A percentile compares a stretch with the other conserved stretches of the same genome.
phyloP scores from a whole-genome alignment of 2,797 vertebrate species.

The Hypotaenidia okinawae region DNA sequence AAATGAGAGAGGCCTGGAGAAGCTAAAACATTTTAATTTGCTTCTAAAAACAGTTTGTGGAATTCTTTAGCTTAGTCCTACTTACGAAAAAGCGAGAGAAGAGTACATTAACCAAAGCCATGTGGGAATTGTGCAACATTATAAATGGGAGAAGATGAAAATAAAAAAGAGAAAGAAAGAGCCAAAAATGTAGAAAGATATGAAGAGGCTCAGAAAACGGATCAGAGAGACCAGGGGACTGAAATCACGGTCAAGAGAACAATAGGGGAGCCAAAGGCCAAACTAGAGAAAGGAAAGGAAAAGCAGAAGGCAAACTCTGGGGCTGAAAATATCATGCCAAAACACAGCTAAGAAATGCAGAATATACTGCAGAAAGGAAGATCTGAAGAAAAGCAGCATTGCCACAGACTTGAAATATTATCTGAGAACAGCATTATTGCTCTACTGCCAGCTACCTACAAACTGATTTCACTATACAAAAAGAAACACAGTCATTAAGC shows the following conservation, averaged over 20 bases:
- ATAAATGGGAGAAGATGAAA: not conserved
- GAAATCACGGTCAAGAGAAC: slow-evolving; percentile 31
- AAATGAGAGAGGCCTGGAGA: not conserved
- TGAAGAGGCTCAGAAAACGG: slow-evolving; percentile 18
- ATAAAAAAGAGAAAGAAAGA: not conserved
- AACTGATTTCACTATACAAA: not conserved
- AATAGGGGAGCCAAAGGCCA: slow-evolving; percentile 49
- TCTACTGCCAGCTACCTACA: not conserved
- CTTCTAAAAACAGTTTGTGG: slow-evolving; percentile 1
- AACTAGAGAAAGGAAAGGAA: not conserved
- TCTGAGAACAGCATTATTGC: not conserved
- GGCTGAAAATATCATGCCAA: not conserved
- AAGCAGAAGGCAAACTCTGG: not conserved
- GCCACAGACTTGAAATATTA: not conserved
- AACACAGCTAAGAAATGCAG: not conserved
- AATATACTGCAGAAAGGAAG: not conserved
- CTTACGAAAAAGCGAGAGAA: not conserved
- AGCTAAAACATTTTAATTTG: not conserved
- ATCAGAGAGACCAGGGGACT: slow-evolving; percentile 3
- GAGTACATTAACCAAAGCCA: slow-evolving; percentile 43
- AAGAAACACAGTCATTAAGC: not conserved
- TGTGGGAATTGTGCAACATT: not conserved
- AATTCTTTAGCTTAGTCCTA: slow-evolving; percentile 27
- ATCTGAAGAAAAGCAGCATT: not conserved
- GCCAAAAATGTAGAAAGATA: not conserved